Evolutionary conservation across 2,113 vertebrate genomes (phyloP), one percentile per base, ranked within the genome.

Genomic region (Ctenomys sociabilis): DNA sequence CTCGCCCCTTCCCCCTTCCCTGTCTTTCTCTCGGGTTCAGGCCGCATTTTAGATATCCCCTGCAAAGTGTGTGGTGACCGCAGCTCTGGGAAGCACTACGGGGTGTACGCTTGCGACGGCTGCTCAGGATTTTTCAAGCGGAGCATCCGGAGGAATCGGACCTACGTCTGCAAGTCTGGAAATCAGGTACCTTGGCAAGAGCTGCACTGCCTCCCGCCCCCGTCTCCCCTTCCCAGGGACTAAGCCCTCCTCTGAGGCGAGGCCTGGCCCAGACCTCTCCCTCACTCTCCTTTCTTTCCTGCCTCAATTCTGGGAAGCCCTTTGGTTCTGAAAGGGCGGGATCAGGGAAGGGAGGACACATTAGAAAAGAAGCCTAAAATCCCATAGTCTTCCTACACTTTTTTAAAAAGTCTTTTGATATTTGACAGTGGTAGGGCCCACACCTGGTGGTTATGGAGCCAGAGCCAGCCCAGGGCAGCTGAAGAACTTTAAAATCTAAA

Each of bases 111-210:
- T 87, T 99, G 99, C 85, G 99, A 99, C 88, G 99, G 99, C 83
- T 99, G 99, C 97, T 99, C 99, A 0, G 99, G 99, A 40, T 99
- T 99, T 98, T 99, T 99, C 98, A 99, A 99, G 97, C 98, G 99
- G 97, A 99, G 99, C 98, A 99, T 99, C 98, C 98, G 99, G 84
- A 99, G 99, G 96, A 99, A 99, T 95, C 98, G 99, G 97, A 99
- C 99, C 0, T 99, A 99, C 70, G 99, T 99, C 96, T 99, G 99
- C 98, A 99, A 99, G 98, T 99, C 99, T 66, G 99, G 99, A 97
- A 99, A 99, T 91, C 99, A 99, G 99, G 99, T 99, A 98, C 85
- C 84, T 49, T 16, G 26, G 35, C 37, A 35, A 4, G 90, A 73
- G 81, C 77, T 45, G 22, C n/a, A n/a, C n/a, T n/a, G 4, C 35